Evolutionary conservation across 2,888 invertebrate species (phyloP).

Genomic region (Chloroclystis v-ata): DNA sequence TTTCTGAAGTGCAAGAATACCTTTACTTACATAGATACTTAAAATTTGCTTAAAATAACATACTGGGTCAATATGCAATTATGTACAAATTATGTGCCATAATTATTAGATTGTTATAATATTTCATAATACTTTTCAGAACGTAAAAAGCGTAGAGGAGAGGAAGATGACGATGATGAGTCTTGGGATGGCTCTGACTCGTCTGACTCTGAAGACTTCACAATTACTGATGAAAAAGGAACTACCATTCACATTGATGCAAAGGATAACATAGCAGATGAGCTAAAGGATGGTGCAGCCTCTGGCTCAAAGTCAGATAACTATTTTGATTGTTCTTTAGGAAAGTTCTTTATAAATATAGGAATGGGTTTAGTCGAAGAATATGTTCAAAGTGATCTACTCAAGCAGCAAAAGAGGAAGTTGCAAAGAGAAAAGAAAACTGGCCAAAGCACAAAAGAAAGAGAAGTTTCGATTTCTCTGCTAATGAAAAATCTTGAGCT

Average conservation of each 20-base stretch:
- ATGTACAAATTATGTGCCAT: too few species aligned
- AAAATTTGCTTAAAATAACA: too few species aligned
- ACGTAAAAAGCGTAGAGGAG: slow-evolving; percentile 46
- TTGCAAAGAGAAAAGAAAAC: slow-evolving; percentile 82
- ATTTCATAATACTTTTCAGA: slow-evolving; percentile 38
- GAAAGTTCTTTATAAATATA: slow-evolving; percentile 94
- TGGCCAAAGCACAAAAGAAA: slow-evolving; percentile 81
- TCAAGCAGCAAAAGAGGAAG: slow-evolving; percentile 91
- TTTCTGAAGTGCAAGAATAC: too few species aligned
- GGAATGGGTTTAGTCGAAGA: slow-evolving; percentile 95
- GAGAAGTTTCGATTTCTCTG: slow-evolving; percentile 88
- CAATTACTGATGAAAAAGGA: slow-evolving; percentile 55
- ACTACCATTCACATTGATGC: slow-evolving; percentile 74
- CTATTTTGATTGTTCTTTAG: slow-evolving; percentile 91
- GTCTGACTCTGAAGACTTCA: slow-evolving; percentile 68
- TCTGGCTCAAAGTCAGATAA: slow-evolving; percentile 76
- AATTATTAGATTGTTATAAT: not conserved
- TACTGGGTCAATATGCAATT: too few species aligned
- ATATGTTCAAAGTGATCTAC: slow-evolving; percentile 93
- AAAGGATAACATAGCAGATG: slow-evolving; percentile 72
- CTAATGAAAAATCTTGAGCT: slow-evolving; percentile 90
- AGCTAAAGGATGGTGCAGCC: slow-evolving; percentile 49
- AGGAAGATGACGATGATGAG: slow-evolving; percentile 59
- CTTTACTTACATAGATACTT: too few species aligned
- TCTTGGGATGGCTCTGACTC: slow-evolving; percentile 78